Evolutionary conservation across 1,140 invertebrate genomes (phyloP).

Genomic region (Saccostrea echinata): DNA sequence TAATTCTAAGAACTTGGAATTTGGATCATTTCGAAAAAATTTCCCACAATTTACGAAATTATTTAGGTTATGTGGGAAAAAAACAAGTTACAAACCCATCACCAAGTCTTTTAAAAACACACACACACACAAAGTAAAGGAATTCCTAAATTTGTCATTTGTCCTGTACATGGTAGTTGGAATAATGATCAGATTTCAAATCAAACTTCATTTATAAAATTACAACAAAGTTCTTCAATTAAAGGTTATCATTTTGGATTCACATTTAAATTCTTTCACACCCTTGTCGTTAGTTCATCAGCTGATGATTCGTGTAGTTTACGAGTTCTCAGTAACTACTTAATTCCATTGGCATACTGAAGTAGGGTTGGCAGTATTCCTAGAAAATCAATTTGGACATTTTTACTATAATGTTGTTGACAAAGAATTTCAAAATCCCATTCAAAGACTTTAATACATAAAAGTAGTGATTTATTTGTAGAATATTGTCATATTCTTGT

Average conservation of each 20-base stretch:
- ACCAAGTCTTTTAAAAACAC: not conserved
- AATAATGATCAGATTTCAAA: not conserved
- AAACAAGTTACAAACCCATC: not conserved
- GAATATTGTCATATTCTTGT: no score
- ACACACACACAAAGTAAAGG: not conserved
- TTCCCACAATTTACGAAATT: conserved; percentile 21
- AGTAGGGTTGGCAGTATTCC: not conserved
- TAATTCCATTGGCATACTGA: not conserved
- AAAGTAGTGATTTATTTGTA: no score
- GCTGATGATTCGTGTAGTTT: not conserved
- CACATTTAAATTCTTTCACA: not conserved
- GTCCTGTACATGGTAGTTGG: not conserved
- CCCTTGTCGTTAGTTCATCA: not conserved
- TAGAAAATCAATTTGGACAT: not conserved
- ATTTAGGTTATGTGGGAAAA: not conserved
- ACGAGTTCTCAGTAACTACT: not conserved
- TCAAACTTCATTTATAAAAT: not conserved
- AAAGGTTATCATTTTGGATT: not conserved
- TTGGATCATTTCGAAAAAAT: conserved; percentile 6
- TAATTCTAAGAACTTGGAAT: not conserved
- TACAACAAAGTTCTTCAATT: not conserved
- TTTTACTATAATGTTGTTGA: no score
- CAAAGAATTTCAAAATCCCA: no score
- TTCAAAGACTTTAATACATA: no score
- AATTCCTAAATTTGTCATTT: not conserved